These are phyloP conservation scores for Ceratothoa steindachneri DNA, from an alignment of 2,888 invertebrate species.

Conservation along the genomic window DNA sequence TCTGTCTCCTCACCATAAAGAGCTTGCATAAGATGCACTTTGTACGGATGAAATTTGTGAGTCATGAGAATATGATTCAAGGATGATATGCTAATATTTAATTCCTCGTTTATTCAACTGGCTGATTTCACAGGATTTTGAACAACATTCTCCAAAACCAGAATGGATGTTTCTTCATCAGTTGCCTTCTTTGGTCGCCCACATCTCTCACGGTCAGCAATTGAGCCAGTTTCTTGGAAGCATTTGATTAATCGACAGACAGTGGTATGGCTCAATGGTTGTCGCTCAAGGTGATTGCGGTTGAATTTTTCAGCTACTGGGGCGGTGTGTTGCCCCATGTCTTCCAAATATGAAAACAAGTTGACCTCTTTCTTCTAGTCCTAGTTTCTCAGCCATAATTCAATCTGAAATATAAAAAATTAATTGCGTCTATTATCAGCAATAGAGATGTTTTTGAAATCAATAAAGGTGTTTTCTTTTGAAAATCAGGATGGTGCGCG, in stretches of 20 bases:
- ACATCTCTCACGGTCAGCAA: no score
- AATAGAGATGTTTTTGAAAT: no score
- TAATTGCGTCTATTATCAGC: no score
- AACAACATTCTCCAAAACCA: no score
- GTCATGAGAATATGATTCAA: background rate
- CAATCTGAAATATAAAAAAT: no score
- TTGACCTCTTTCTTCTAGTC: no score
- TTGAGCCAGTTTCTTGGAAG: no score
- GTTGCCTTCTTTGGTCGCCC: background rate
- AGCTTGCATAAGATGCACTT: background rate
- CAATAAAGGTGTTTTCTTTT: no score
- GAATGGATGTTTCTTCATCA: background rate
- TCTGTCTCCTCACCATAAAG: background rate
- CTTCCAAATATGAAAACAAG: no score
- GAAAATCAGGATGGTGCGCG: no score
- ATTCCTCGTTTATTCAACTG: background rate
- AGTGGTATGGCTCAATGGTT: background rate
- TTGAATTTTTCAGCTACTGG: background rate
- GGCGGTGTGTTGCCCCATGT: background rate
- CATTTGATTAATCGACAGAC: background rate
- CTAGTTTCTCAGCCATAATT: no score
- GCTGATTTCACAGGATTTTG: background rate
- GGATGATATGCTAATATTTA: background rate
- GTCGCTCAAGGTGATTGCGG: background rate
- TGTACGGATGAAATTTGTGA: no score